phyloP scores from a whole-genome alignment of 2,888 invertebrate genomes.

The Alentia gelatinosa region DNA sequence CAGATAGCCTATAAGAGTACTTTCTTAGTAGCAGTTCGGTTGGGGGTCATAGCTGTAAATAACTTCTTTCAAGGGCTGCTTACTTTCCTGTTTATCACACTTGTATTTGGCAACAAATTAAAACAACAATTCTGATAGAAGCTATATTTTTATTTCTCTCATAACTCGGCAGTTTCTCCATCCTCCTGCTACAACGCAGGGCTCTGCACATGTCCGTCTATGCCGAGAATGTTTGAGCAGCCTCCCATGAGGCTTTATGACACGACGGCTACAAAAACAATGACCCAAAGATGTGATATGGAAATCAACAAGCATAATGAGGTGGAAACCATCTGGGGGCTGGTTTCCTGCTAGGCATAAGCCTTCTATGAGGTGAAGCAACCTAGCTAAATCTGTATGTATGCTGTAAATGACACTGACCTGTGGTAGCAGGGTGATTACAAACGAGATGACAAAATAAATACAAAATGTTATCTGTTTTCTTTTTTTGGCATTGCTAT shows the following conservation, averaged over 20 bases:
- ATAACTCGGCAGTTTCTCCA: background rate
- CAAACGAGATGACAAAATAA: constrained; percentile 24
- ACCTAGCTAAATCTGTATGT: background rate
- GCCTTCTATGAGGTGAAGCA: constrained; percentile 16
- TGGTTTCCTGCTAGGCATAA: background rate
- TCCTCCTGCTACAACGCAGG: constrained; percentile 17
- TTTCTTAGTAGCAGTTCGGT: too few species aligned
- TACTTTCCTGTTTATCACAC: too few species aligned
- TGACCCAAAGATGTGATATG: constrained; percentile 17
- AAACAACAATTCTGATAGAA: background rate
- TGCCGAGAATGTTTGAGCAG: background rate
- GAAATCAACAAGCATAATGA: constrained; percentile 22
- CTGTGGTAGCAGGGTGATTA: background rate
- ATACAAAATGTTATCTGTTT: background rate
- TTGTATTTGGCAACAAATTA: too few species aligned
- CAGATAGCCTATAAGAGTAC: too few species aligned
- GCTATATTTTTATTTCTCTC: background rate
- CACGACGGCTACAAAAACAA: constrained; percentile 27
- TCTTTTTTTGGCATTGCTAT: background rate
- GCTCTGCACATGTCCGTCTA: background rate
- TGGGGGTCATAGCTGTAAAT: too few species aligned
- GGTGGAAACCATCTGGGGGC: background rate
- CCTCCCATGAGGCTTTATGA: background rate
- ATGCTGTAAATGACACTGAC: background rate
- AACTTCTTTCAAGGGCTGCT: too few species aligned